Evolutionary conservation across 2,888 invertebrate genomes (phyloP).

Genomic region (Trissonchulus sp.): DNA sequence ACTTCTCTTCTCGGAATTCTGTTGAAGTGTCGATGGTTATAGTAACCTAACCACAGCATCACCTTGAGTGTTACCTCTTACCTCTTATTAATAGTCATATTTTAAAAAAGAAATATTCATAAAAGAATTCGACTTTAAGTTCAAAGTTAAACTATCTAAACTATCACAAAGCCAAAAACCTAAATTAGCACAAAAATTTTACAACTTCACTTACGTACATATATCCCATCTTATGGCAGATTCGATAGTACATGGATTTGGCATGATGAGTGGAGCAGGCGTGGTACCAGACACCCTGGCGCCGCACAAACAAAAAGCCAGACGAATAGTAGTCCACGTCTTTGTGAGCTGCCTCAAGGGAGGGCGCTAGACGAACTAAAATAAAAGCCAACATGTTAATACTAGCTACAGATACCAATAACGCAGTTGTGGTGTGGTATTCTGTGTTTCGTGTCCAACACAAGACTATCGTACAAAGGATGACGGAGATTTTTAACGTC

Average conservation of each 20-base stretch:
- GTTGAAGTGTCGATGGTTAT: too few species aligned
- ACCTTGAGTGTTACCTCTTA: too few species aligned
- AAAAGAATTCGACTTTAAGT: too few species aligned
- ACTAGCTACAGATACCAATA: too few species aligned
- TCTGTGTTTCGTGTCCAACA: too few species aligned
- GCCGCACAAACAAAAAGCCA: constrained; percentile 60
- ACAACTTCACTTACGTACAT: background rate
- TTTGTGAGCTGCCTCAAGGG: constrained; percentile 60
- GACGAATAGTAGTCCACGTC: constrained; percentile 59
- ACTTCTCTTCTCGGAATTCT: too few species aligned
- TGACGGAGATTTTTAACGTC: too few species aligned
- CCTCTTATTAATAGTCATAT: too few species aligned
- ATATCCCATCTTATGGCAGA: constrained; percentile 7
- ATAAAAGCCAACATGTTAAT: constrained; percentile 2
- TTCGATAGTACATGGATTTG: background rate
- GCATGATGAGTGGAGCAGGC: constrained; percentile 11
- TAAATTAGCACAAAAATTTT: background rate
- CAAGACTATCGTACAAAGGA: too few species aligned
- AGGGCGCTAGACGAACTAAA: constrained; percentile 60
- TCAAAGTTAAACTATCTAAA: background rate
- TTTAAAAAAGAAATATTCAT: too few species aligned
- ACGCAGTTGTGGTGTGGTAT: too few species aligned
- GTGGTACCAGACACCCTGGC: constrained; percentile 9
- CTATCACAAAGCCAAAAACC: background rate
- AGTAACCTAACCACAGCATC: too few species aligned